Evolutionary conservation across 2,113 vertebrate genomes (phyloP), one percentile per base, ranked within the genome.

Genomic region (Salvelinus namaycush): DNA sequence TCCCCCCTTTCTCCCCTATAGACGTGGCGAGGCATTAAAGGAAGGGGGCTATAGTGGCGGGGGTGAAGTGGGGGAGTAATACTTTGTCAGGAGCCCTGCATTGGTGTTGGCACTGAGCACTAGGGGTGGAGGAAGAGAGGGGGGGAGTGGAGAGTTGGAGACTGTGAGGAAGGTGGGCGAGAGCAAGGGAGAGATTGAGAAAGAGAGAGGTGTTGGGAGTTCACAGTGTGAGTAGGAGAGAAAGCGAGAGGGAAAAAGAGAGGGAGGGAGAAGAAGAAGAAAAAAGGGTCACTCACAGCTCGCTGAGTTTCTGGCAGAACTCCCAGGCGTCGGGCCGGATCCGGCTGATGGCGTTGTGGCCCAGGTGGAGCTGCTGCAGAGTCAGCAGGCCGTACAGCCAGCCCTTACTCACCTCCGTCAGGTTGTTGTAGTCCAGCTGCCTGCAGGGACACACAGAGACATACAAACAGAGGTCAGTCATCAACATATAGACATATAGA

Each of bases 271-370:
- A 39, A 12, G 12, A 20, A 44, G 18, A 11, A 9, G 29, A 68
- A 92, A 87, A 89, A 89, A 93, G 86, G 16, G 87, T 86, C 89
- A 96, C 97, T 96, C 89, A 99, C 97, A 99, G 96, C 92, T 97
- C 94, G 67, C 93, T 93, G 87, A 99, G 98, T 80, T 96, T 98
- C 75, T 97, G 97, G 95, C 98, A 99, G 92, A 96, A 98, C 88
- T 99, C 97, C 98, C 98, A 99, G 92, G 96, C 96, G 84, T 97
- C 96, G 5, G 95, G 92, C 88, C 90, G 95, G 92, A 99, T 97
- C 90, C 93, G 95, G 93, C 79, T 95, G 94, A 99, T 95, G 93
- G 95, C 87, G 87, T 99, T 99, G 89, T 97, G 96, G 89, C 95
- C 91, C 79, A 99, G 97, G 90, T 97, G 96, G 75, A 99, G 97